Percentiles rank a stretch among this genome's conserved stretches.
Conservation (phyloP, 2,797 vertebrate species). For the Ciconia nigra region DNA sequence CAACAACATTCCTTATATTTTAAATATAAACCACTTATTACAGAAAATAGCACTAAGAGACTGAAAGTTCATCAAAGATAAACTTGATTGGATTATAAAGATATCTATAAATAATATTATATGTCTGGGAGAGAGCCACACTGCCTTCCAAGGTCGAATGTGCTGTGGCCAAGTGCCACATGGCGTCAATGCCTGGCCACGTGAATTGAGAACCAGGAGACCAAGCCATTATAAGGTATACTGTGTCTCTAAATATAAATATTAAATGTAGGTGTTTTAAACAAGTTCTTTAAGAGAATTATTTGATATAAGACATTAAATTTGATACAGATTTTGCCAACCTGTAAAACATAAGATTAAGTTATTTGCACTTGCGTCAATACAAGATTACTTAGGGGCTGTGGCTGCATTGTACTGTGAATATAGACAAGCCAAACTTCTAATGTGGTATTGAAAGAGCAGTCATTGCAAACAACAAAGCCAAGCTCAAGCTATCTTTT, state of each 20-base stretch:
- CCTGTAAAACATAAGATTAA: background rate
- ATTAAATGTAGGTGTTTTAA: background rate
- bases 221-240: background rate
- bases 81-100: background rate
- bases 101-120: background rate
- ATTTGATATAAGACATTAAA: background rate
- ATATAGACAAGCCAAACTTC: background rate
- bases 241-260: background rate
- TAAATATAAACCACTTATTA: background rate
- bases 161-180: background rate
- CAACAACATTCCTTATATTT: background rate
- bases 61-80: background rate
- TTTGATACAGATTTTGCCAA: background rate
- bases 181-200: background rate
- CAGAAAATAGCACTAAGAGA: background rate
- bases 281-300: background rate
- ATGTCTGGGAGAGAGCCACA: background rate
- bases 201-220: background rate
- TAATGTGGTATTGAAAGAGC: background rate
- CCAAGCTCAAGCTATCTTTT: background rate
- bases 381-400: background rate
- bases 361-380: background rate
- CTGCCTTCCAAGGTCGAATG: slow-evolving; percentile 24
- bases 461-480: background rate
- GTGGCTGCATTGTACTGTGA: background rate